Evolutionary conservation across 2,113 vertebrate species (phyloP).

Genomic region (Rattus rattus): DNA sequence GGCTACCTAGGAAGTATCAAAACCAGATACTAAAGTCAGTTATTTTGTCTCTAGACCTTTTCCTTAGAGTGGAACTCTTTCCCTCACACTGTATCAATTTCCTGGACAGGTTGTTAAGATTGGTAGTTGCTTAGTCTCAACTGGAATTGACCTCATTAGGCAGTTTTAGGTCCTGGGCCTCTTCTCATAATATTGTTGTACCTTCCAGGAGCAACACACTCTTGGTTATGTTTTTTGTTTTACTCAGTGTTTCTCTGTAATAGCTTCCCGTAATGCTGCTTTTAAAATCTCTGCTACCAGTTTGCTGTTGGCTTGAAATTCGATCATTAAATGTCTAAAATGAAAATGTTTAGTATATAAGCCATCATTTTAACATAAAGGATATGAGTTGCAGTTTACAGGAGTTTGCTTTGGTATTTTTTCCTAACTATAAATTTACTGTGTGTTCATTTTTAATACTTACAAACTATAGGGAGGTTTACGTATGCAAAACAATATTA

Average conservation of each 20-base stretch:
- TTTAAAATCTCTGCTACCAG: slow-evolving; percentile 38
- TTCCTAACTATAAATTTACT: neutral
- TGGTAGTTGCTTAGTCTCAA: neutral
- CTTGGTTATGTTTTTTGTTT: slow-evolving; percentile 24
- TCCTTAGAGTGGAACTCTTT: neutral
- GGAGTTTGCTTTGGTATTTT: neutral
- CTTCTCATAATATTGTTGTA: neutral
- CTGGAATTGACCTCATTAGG: neutral
- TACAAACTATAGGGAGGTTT: neutral
- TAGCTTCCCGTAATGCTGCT: neutral
- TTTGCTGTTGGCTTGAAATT: slow-evolving; percentile 46
- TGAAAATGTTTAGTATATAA: neutral
- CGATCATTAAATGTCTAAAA: slow-evolving; percentile 48
- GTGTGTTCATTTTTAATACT: neutral
- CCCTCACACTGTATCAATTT: neutral
- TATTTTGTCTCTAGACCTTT: neutral
- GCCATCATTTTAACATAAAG: slow-evolving; percentile 33
- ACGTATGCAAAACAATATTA: neutral
- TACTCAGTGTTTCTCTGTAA: slow-evolving; percentile 28
- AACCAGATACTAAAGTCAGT: neutral
- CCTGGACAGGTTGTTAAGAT: neutral
- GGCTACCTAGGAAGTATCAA: neutral
- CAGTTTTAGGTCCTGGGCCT: neutral
- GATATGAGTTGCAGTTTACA: neutral
- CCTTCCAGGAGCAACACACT: neutral